Evolutionary conservation across 1,140 invertebrate genomes (phyloP).

Genomic region (Oryctes rhinoceros): DNA sequence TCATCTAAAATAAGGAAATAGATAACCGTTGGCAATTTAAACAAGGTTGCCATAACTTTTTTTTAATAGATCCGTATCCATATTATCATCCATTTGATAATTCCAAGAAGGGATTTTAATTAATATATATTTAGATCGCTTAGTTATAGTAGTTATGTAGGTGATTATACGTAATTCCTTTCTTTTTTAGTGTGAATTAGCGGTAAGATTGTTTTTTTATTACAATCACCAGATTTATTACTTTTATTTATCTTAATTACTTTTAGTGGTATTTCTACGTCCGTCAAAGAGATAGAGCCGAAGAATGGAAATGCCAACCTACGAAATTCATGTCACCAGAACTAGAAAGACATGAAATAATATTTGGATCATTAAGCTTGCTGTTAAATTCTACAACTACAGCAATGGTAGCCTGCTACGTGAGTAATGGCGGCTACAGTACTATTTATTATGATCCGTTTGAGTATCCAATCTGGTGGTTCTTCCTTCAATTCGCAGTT

Average conservation of each 20-base stretch:
- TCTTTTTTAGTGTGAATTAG: no score
- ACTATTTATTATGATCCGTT: slow-evolving; percentile 71
- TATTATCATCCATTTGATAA: no score
- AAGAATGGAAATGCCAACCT: slow-evolving; percentile 81
- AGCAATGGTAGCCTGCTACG: slow-evolving; percentile 70
- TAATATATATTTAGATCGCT: no score
- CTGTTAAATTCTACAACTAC: slow-evolving; percentile 66
- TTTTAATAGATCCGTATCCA: no score
- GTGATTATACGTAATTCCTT: no score
- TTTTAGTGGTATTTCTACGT: slow-evolving; percentile 77
- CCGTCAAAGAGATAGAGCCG: slow-evolving; percentile 64
- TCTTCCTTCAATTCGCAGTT: slow-evolving; percentile 70
- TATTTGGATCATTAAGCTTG: slow-evolving; percentile 69
- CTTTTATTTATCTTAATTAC: background rate
- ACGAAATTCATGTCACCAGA: slow-evolving; percentile 72
- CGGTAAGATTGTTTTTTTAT: no score
- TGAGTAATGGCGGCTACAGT: slow-evolving; percentile 71
- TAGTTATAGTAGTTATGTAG: no score
- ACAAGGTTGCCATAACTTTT: no score
- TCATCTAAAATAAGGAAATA: no score
- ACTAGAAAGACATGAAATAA: slow-evolving; percentile 74
- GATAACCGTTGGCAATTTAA: no score
- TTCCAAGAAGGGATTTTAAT: no score
- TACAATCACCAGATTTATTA: no score
- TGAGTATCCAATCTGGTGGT: slow-evolving; percentile 73